Evolutionary conservation across 2,113 vertebrate genomes (phyloP), one percentile per base, ranked within the genome.

Genomic region (Centrocercus urophasianus): DNA sequence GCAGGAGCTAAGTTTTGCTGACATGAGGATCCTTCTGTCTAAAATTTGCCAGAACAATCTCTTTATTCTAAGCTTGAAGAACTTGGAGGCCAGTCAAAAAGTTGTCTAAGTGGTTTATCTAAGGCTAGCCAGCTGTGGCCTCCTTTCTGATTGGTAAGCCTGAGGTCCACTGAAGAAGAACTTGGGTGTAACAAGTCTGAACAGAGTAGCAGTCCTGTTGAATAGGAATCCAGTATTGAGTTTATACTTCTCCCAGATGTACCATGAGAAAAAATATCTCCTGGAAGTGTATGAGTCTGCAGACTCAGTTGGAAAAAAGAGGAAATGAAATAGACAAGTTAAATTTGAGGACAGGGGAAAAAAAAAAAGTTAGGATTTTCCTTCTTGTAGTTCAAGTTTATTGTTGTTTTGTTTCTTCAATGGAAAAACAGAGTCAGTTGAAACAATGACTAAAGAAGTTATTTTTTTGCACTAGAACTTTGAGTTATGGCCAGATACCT

Each of bases 31-130:
- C 24, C 38, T 54, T 70, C 32, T 81, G 9, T 93, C 28, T 85
- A 15, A n/a, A 7, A 6, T 64, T 69, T 93, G 72, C 83, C 82
- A 81, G 83, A 88, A 74, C 52, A 48, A 88, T 88, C 69, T 86
- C 76, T 90, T 92, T 65, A 90, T 84, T 42, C 40, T 90, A 56
- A 80, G 20, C 65, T 20, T 72, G 52, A 74, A 91, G 36, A 88
- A 57, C 87, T 69, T 89, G 81, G 78, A 95, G 30, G 28, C 42
- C 47, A 69, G 52, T 83, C 90, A 93, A 75, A 84, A 84, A 52
- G 21, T 59, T 76, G 45, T 86, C 84, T 82, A 43, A 69, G 28
- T 81, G 72, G 22, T 60, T 64, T 86, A 90, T 59, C 76, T 69
- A 81, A 86, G 57, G 43, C 60, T 79, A 73, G 15, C 38, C 50